Evolutionary conservation across 2,797 vertebrate genomes (phyloP), one percentile per base, ranked within the genome.

Genomic region (Tapera naevia): DNA sequence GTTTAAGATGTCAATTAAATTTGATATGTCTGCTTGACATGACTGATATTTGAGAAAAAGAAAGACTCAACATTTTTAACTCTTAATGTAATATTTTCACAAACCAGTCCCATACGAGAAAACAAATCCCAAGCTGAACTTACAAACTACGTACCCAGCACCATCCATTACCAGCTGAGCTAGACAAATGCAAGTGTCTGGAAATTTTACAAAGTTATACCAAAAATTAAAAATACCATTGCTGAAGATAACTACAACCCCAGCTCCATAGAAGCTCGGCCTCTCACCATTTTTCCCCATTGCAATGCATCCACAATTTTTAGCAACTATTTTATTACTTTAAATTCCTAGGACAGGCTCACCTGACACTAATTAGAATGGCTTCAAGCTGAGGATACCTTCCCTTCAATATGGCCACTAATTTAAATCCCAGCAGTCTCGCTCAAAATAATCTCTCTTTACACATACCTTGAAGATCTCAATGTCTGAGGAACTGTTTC

Each of bases 1-100:
- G 32, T 69, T 88, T 58, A 75, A 87, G 41, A 72, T 83, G 50
- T 64, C 69, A 54, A 89, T 83, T 93, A 53, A 91, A 91, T 89
- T 80, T 51, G 24, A 56, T 65, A 56, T n/a, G n/a, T 58, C 93
- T 89, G 33, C 61, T 78, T 91, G 65, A 88, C 50, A 78, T 65
- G 84, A 78, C n/a, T 30, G 46, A 78, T 71, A 58, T n/a, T 72
- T 80, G 75, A 54, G 80, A 56, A 80, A 92, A 88, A 66, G 46
- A 80, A 85, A 82, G 27, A 65, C 72, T 79, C 48, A 32, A 62
- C 27, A 28, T 85, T 85, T 89, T 87, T 18, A 94, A 91, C 62
- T 62, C 61, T 41, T 69, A 65, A 78, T 30, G 78, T 17, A 82
- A 33, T 46, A 57, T 54, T 67, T 87, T 65, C 72, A 81, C 81